phyloP scores from a whole-genome alignment of 2,113 vertebrate species.

The Orthonyx spaldingii region DNA sequence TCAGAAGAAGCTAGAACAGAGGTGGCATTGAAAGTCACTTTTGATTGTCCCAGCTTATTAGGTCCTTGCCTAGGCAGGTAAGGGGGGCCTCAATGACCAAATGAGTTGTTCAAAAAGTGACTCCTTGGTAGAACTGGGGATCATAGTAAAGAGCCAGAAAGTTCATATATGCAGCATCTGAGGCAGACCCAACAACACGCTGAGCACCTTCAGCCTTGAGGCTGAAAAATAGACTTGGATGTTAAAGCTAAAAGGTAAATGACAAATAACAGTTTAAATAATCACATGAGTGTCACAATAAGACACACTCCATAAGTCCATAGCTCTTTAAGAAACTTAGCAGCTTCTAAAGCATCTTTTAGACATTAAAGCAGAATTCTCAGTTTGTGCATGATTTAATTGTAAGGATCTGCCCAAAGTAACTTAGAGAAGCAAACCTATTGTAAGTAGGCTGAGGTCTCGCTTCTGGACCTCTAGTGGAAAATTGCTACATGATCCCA shows the following conservation, averaged over 20 bases:
- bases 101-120: not conserved
- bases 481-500: not conserved
- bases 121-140: not conserved
- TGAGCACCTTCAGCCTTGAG: not conserved
- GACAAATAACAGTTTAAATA: not conserved
- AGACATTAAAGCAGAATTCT: not conserved
- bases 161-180: not conserved
- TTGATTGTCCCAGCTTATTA: not conserved
- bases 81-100: not conserved
- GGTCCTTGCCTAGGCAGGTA: not conserved
- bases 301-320: too few relatives aligned
- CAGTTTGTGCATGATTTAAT: not conserved
- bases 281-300: not conserved
- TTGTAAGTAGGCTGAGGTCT: not conserved
- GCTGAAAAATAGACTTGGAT: not conserved
- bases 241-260: not conserved
- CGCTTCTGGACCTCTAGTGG: not conserved
- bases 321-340: not conserved
- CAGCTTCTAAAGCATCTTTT: not conserved
- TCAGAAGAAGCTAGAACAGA: not conserved
- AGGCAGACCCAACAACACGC: not conserved
- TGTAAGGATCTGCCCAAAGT: not conserved
- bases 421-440: not conserved
- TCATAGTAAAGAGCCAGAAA: not conserved
- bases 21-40: not conserved